These are phyloP conservation scores for Oryzias curvinotus DNA, from an alignment of 2,113 vertebrate species.

Conservation along the genomic window DNA sequence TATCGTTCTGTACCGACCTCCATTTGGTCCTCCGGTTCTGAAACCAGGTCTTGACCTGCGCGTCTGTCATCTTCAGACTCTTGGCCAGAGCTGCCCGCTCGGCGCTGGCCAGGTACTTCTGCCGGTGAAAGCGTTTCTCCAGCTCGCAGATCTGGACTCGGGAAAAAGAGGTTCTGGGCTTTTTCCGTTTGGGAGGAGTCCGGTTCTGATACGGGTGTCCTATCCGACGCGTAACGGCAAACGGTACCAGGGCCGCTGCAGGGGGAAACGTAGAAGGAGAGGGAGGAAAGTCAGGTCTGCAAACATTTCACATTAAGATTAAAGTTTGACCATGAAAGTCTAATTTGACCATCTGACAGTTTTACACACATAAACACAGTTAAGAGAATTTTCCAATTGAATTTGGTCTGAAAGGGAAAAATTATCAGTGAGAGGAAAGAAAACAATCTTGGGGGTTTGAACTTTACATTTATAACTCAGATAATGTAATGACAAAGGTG, in stretches of 20 bases:
- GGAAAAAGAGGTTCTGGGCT: constrained; percentile 95
- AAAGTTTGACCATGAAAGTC: no score
- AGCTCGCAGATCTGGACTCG: constrained; percentile 97
- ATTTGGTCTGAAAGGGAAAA: no score
- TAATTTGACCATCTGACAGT: no score
- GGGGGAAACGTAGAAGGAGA: constrained; percentile 48
- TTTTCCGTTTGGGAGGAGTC: constrained; percentile 95
- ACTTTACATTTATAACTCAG: not conserved
- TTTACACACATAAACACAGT: no score
- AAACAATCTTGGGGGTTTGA: not conserved
- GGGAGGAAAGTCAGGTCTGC: not conserved
- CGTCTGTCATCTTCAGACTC: constrained; percentile 97
- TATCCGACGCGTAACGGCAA: constrained; percentile 95
- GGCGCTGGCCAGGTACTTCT: constrained; percentile 96
- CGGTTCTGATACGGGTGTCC: constrained; percentile 90
- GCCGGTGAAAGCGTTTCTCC: constrained; percentile 96
- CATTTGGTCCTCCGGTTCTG: constrained; percentile 84
- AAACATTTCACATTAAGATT: no score
- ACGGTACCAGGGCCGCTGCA: constrained; percentile 92
- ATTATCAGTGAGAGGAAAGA: not conserved
- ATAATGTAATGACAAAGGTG: not conserved
- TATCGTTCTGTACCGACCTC: constrained; percentile 77
- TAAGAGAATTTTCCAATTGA: no score
- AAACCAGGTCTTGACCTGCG: constrained; percentile 89
- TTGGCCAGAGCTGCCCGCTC: constrained; percentile 93